These are phyloP conservation scores for Parelbella ahira DNA, from an alignment of 2,888 invertebrate genomes.

Conservation along the genomic window DNA sequence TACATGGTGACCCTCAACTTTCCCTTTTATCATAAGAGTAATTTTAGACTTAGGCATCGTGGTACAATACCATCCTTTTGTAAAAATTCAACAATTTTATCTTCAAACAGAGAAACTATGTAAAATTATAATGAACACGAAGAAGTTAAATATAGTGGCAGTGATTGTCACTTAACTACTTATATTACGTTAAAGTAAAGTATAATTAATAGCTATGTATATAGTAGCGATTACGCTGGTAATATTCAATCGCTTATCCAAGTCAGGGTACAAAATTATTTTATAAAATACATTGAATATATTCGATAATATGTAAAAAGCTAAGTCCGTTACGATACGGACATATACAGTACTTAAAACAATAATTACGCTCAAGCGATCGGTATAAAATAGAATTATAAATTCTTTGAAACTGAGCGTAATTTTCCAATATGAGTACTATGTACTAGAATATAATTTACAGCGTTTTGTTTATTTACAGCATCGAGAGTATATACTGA, in stretches of 20 bases:
- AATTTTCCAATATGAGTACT: slow-evolving; percentile 12
- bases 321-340: slow-evolving; percentile 7
- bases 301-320: slow-evolving; percentile 16
- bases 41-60: too few species aligned
- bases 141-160: slow-evolving; percentile 57
- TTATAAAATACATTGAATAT: slow-evolving; percentile 10
- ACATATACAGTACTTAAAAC: slow-evolving; percentile 1
- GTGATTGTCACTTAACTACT: slow-evolving; percentile 54
- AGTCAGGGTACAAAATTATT: slow-evolving; percentile 6
- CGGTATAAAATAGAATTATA: slow-evolving; percentile 5
- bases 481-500: slow-evolving; percentile 23
- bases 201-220: slow-evolving; percentile 8
- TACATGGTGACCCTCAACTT: too few species aligned
- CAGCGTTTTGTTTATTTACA: slow-evolving; percentile 38
- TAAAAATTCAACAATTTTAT: too few species aligned
- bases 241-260: slow-evolving; percentile 19
- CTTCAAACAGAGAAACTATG: slow-evolving; percentile 12
- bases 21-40: too few species aligned
- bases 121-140: slow-evolving; percentile 36
- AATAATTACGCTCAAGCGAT: slow-evolving; percentile 9
- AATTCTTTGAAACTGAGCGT: slow-evolving; percentile 22
- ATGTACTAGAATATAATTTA: slow-evolving; percentile 34
- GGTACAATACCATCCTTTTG: too few species aligned
- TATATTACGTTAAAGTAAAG: slow-evolving; percentile 20
- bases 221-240: slow-evolving; percentile 18